phyloP scores from a whole-genome alignment of 2,888 invertebrate genomes.

The Margaritifera margaritifera region DNA sequence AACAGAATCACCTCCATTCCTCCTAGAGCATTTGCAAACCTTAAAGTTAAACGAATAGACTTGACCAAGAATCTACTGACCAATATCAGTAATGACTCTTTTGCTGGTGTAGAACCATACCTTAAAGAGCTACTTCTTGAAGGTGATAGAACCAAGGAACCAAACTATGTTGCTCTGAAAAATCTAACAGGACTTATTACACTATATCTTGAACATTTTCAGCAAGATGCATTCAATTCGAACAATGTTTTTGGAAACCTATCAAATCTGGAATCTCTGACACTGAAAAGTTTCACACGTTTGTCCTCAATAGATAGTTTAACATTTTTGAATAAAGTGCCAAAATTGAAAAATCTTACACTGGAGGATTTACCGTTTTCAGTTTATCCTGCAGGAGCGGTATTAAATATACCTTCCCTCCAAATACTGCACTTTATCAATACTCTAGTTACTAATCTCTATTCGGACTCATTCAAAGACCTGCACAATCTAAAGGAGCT shows the following conservation, averaged over 20 bases:
- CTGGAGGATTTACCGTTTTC: conserved; percentile 9
- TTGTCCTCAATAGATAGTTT: conserved; percentile 10
- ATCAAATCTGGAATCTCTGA: conserved; percentile 29
- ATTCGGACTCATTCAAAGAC: conserved; percentile 12
- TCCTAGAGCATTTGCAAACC: conserved; percentile 83
- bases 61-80: conserved; percentile 88
- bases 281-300: conserved; percentile 26
- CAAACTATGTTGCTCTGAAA: conserved; percentile 32
- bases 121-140: conserved; percentile 86
- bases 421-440: conserved; percentile 11
- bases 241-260: conserved; percentile 26
- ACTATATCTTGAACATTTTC: conserved; percentile 43
- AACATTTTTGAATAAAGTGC: conserved; percentile 9
- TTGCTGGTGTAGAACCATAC: conserved; percentile 84
- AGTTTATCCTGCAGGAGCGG: conserved; percentile 19
- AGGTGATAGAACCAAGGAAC: conserved; percentile 26
- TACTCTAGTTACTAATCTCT: conserved; percentile 16
- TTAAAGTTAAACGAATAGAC: conserved; percentile 86
- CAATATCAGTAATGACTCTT: conserved; percentile 87
- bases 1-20: conserved; percentile 44
- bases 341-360: conserved; percentile 12
- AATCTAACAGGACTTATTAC: conserved; percentile 29
- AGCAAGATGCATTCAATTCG: conserved; percentile 7
- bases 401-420: conserved; percentile 13
- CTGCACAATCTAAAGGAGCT: conserved; percentile 18